Evolutionary conservation across 2,797 vertebrate genomes (phyloP).

Genomic region (Eleutherodactylus coqui): DNA sequence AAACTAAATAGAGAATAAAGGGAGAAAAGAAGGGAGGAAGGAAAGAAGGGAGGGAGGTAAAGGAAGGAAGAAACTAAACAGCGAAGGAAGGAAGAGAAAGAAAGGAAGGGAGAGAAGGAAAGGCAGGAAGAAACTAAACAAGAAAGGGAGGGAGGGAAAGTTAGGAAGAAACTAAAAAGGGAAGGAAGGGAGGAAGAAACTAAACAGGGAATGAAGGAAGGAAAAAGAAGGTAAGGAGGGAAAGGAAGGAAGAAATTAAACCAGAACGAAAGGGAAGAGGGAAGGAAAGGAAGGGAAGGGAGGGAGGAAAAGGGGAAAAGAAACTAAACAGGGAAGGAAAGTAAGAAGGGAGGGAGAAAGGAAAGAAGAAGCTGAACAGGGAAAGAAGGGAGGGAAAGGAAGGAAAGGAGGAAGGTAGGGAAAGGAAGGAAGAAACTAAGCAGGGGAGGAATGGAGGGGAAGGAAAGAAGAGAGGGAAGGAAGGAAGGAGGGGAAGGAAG

Average conservation of each 20-base stretch:
- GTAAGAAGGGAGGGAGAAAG: not conserved
- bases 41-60: not conserved
- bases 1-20: not conserved
- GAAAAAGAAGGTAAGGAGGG: not conserved
- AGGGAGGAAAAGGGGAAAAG: not conserved
- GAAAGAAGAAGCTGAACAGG: not conserved
- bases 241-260: not conserved
- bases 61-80: not conserved
- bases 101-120: not conserved
- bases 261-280: not conserved
- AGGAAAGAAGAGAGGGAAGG: too few species aligned
- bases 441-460: too few species aligned
- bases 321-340: too few species aligned
- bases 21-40: not conserved
- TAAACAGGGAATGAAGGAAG: not conserved
- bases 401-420: too few species aligned
- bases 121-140: not conserved
- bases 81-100: not conserved
- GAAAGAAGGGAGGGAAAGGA: too few species aligned
- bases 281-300: fast-evolving
- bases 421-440: too few species aligned
- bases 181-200: not conserved
- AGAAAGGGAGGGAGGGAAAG: not conserved
- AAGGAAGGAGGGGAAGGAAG: not conserved
- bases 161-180: not conserved